Conservation (phyloP, 2,888 invertebrate species). For the Leuctra nigra region DNA sequence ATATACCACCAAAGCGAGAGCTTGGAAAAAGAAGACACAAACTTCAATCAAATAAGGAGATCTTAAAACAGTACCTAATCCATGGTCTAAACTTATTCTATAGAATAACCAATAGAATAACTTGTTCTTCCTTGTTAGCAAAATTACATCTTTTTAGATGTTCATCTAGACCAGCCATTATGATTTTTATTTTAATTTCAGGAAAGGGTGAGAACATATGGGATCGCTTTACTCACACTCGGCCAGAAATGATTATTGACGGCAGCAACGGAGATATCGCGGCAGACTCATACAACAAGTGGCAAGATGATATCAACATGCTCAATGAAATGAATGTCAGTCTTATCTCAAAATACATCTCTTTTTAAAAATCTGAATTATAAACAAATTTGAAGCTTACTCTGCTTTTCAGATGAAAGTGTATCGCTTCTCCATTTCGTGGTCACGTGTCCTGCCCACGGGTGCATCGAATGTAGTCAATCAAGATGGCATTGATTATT, state of each 20-base stretch:
- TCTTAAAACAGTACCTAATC: no score
- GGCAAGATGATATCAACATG: conserved; percentile 40
- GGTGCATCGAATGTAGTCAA: conserved; percentile 30
- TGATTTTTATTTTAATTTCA: no score
- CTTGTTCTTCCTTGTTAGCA: no score
- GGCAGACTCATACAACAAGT: conserved; percentile 46
- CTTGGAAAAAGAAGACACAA: no score
- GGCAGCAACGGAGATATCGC: conserved; percentile 51
- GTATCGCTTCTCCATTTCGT: conserved; percentile 35
- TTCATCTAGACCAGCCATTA: no score
- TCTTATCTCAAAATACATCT: background rate
- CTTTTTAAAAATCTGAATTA: background rate
- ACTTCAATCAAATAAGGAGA: no score
- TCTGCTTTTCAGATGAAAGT: conserved; percentile 14
- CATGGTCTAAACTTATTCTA: no score
- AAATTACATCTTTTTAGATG: no score
- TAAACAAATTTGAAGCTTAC: no score
- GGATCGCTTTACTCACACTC: conserved; percentile 43
- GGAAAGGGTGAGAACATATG: conserved; percentile 27
- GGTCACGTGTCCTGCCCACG: conserved; percentile 42
- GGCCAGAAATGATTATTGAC: conserved; percentile 53
- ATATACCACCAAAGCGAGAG: no score
- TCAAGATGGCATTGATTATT: conserved; percentile 38
- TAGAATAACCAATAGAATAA: no score
- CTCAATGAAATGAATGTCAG: conserved; percentile 37